phyloP scores from a whole-genome alignment of 37 sponge, comb jelly and placozoan genomes.

The Diacarnus erythraeanus region DNA sequence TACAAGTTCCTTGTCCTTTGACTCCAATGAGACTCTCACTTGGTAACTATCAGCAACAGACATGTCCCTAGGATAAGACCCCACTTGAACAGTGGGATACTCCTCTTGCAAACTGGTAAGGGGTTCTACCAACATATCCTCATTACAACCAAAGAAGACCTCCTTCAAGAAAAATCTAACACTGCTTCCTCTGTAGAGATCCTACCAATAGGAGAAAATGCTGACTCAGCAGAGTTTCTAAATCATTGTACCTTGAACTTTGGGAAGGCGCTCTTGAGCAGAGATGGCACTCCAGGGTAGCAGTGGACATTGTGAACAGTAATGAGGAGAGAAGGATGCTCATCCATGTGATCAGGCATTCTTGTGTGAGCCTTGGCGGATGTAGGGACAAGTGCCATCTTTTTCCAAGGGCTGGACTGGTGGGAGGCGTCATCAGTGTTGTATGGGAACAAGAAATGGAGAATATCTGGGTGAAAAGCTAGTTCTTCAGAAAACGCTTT shows the following conservation, averaged over 20 bases:
- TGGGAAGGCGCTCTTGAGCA: slow-evolving; percentile 39
- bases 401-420: slow-evolving; percentile 28
- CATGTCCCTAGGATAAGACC: slow-evolving; percentile 76
- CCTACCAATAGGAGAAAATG: too few relatives aligned
- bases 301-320: slow-evolving; percentile 72
- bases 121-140: slow-evolving; percentile 49
- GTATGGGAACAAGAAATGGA: slow-evolving; percentile 14
- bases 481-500: slow-evolving; percentile 67
- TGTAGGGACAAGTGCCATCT: slow-evolving; percentile 64
- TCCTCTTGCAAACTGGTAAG: slow-evolving; percentile 43
- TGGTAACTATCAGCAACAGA: not conserved
- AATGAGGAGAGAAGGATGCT: not conserved
- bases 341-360: not conserved
- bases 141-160: slow-evolving; percentile 54
- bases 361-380: slow-evolving; percentile 42
- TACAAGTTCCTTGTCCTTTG: slow-evolving; percentile 16
- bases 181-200: slow-evolving; percentile 26
- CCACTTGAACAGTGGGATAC: slow-evolving; percentile 58
- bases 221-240: too few relatives aligned
- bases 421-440: slow-evolving; percentile 1
- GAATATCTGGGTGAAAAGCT: slow-evolving; percentile 14
- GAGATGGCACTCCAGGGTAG: slow-evolving; percentile 81
- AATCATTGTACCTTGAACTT: slow-evolving; percentile 25
- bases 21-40: slow-evolving; percentile 65
- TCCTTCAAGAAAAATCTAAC: slow-evolving; percentile 52